Conservation (phyloP, 2,113 vertebrate genomes). For the Daubentonia madagascariensis region DNA sequence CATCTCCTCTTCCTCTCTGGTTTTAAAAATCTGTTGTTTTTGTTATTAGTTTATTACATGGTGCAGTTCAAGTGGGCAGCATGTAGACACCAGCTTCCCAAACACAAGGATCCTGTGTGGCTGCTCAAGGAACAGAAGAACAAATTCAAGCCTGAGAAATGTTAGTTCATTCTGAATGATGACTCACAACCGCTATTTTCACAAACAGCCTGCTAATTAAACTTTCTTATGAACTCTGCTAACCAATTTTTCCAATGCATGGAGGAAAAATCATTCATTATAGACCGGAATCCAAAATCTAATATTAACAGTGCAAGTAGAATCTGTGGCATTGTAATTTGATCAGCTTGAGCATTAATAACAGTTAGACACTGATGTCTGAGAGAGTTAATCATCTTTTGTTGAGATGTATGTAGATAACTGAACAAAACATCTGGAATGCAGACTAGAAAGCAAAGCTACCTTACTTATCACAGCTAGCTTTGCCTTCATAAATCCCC, state of each 20-base stretch:
- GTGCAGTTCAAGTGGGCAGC: slow-evolving; percentile 60
- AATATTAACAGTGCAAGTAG: slow-evolving; percentile 81
- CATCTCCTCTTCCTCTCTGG: slow-evolving; percentile 38
- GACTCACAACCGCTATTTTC: slow-evolving; percentile 80
- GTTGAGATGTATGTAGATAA: slow-evolving; percentile 77
- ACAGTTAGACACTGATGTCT: slow-evolving; percentile 79
- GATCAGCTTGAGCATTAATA: slow-evolving; percentile 81
- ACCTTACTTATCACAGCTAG: slow-evolving; percentile 58
- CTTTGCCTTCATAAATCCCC: not conserved
- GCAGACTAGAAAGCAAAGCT: slow-evolving; percentile 66
- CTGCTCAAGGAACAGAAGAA: slow-evolving; percentile 65
- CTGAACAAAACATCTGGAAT: slow-evolving; percentile 77
- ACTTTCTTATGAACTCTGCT: slow-evolving; percentile 81
- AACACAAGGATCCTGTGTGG: slow-evolving; percentile 58
- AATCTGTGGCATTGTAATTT: slow-evolving; percentile 83
- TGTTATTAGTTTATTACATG: slow-evolving; percentile 75
- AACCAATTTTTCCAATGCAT: slow-evolving; percentile 83
- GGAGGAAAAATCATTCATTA: slow-evolving; percentile 82
- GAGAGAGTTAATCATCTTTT: slow-evolving; percentile 78
- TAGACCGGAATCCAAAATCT: slow-evolving; percentile 83
- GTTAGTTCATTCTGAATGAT: slow-evolving; percentile 76
- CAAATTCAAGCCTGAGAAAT: slow-evolving; percentile 71
- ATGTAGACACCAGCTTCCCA: slow-evolving; percentile 38
- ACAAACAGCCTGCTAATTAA: slow-evolving; percentile 85
- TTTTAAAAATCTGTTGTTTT: slow-evolving; percentile 67